phyloP scores from a whole-genome alignment of 2,888 invertebrate species.

The Pristionchus maxplancki region DNA sequence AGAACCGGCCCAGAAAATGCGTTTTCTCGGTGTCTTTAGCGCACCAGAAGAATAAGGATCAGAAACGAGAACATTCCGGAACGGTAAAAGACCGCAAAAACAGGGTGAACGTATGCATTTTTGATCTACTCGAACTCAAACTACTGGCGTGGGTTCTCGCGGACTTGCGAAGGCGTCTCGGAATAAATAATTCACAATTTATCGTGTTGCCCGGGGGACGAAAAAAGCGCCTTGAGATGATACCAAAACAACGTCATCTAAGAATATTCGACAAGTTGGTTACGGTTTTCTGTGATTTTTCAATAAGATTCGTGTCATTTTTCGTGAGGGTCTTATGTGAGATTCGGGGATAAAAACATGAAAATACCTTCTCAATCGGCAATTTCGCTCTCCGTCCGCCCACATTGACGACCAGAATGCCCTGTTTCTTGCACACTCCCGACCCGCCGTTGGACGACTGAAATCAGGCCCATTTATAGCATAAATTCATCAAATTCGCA shows the following conservation, averaged over 20 bases:
- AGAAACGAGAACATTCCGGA: not conserved
- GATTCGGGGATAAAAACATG: not conserved
- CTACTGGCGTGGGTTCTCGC: not conserved
- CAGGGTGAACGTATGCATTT: not conserved
- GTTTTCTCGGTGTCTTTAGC: no score
- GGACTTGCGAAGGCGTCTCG: not conserved
- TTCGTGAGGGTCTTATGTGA: no score
- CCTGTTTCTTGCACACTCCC: not conserved
- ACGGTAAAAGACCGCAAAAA: not conserved
- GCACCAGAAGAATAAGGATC: no score
- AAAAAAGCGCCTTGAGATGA: not conserved
- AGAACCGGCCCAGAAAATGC: no score
- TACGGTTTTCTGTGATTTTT: no score
- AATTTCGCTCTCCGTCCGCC: conserved; percentile 69
- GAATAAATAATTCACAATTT: not conserved
- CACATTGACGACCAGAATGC: conserved; percentile 63
- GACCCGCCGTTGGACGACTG: conserved; percentile 14
- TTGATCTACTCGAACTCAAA: not conserved
- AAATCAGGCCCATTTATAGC: no score
- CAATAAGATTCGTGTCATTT: no score
- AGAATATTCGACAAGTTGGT: no score
- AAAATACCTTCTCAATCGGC: conserved; percentile 60
- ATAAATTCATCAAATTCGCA: no score
- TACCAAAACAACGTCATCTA: no score
- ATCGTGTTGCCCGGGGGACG: not conserved